Evolutionary conservation across 2,113 vertebrate species (phyloP).

Genomic region (Cebus imitator): DNA sequence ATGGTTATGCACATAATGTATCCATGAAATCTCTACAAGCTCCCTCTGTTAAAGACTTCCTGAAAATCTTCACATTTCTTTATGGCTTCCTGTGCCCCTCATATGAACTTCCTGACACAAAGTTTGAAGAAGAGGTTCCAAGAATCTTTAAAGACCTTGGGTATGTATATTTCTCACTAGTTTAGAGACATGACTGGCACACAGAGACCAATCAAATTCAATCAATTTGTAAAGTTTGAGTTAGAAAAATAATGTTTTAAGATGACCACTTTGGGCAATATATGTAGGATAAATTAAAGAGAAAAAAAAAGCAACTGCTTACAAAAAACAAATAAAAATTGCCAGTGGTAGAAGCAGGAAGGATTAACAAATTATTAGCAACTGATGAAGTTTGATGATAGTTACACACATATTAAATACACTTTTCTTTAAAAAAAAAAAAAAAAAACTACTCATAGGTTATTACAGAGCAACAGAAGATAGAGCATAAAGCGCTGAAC

Average conservation of each 20-base stretch:
- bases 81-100: conserved; percentile 91
- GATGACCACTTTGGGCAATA: neutral
- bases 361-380: neutral
- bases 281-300: neutral
- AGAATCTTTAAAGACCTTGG: conserved; percentile 92
- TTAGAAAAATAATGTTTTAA: conserved; percentile 24
- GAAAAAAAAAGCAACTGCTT: neutral
- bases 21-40: conserved; percentile 93
- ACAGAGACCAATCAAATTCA: neutral
- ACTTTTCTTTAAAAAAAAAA: too few species aligned
- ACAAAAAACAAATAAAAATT: too few species aligned
- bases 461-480: neutral
- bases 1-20: conserved; percentile 88
- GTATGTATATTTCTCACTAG: conserved; percentile 82
- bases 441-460: neutral
- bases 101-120: conserved; percentile 91
- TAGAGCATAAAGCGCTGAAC: neutral
- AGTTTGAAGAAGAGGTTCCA: conserved; percentile 97
- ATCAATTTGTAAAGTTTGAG: neutral
- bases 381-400: too few species aligned
- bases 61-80: conserved; percentile 96
- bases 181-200: neutral
- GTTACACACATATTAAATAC: too few species aligned
- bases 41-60: conserved; percentile 95
- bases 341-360: too few species aligned